Conservation (phyloP, 2,797 vertebrate genomes). For the Nannoperca obscura region DNA sequence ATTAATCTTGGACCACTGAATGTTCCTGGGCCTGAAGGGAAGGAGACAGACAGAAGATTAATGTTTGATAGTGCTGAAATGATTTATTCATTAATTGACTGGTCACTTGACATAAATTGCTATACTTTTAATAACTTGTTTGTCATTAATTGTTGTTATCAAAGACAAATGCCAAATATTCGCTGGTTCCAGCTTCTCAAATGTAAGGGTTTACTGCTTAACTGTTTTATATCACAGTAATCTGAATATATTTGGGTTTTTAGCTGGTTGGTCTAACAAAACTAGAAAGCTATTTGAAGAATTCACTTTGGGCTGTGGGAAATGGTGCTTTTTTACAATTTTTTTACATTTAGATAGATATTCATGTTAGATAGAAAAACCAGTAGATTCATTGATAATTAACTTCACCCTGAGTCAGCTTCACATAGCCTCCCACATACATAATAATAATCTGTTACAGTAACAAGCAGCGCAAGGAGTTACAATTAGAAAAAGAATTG, state of each 20-base stretch:
- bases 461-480: neutral
- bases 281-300: too few species aligned
- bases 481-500: neutral
- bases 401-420: neutral
- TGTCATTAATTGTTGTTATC: neutral
- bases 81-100: neutral
- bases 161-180: neutral
- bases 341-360: too few species aligned
- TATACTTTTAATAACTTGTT: too few species aligned
- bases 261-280: too few species aligned
- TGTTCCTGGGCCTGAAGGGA: constrained; percentile 85
- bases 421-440: neutral
- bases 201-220: neutral
- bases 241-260: neutral
- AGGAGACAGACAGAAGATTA: neutral
- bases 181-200: neutral
- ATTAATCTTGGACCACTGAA: constrained; percentile 92
- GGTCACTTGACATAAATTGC: neutral
- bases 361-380: too few species aligned
- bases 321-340: too few species aligned
- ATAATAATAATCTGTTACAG: neutral
- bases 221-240: neutral
- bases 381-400: too few species aligned
- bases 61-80: neutral
- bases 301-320: too few species aligned